Base-by-base conservation (phyloP, 64 coral and sea anemone genomes). In the Dendrophyllia cribrosa region DNA sequence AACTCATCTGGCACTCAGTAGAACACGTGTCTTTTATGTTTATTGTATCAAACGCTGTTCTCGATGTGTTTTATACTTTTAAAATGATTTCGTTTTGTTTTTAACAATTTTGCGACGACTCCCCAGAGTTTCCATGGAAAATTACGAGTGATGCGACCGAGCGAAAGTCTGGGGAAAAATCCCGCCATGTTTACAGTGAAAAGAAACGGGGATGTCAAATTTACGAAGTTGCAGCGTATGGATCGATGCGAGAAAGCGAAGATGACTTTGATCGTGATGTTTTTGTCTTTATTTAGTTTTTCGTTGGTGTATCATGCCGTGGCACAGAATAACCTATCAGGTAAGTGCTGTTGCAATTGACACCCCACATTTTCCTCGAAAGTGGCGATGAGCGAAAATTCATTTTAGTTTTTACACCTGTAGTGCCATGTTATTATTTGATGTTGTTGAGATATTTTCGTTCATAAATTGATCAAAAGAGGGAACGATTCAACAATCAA, bases 91-190 rank as follows among this genome's bases (percentile, higher is more conserved):
- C 61, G 61, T 64, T 64, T 64, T 20, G 19, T 1, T 64, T 15
- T 69, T 26, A 21, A 7, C 13, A 64, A 64, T 17, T 64, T 13
- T 17, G 4, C 13, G 19, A 64, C 19, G 6, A 19, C 61, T 4
- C 16, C 16, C 12, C 4, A 19, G 7, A 77, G 9, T 43, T 79
- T 43, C 23, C 20, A 79, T 43, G 72, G 72, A 48, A 69, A n/a
- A 69, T 69, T 69, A 17, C 46, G 0, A 72, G 23, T 6, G 11
- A 13, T 23, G 55, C 23, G 55, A 43, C 77, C 77, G 55, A 9
- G 77, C 55, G 23, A 59, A 59, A 79, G 56, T 25, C 77, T 43
- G 76, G 77, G 76, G 77, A 53, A 61, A 79, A 77, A 53, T 77
- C 75, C 75, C 75, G 17, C 8, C 3, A 76, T 14, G 5, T 43